These are phyloP conservation scores for Macropis europaea DNA, from an alignment of 2,888 invertebrate genomes.

Conservation along the genomic window DNA sequence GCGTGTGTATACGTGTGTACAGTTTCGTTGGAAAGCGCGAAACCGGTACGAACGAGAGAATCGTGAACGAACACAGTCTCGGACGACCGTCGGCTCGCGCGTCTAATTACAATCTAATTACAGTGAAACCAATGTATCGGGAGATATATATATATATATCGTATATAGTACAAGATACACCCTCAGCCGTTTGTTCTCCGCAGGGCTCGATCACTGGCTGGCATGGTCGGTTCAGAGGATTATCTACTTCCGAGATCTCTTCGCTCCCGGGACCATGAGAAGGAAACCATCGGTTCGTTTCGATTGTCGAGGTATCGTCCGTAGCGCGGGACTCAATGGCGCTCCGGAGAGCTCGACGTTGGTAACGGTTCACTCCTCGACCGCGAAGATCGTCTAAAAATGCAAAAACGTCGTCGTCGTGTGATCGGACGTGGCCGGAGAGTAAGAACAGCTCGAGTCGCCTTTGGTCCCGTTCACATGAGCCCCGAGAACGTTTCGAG, in stretches of 20 bases:
- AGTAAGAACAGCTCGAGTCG: no score
- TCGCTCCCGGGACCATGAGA: background rate
- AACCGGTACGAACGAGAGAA: background rate
- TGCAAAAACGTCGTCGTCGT: background rate
- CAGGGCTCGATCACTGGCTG: constrained; percentile 45
- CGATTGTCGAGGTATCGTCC: constrained; percentile 17
- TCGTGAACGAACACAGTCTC: no score
- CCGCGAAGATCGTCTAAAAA: no score
- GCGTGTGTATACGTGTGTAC: background rate
- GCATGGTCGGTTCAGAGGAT: constrained; percentile 35
- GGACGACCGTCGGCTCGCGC: background rate
- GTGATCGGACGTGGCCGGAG: no score
- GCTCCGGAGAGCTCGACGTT: no score
- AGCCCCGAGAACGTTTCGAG: no score
- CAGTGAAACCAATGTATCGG: constrained; percentile 16
- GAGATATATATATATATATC: constrained; percentile 30
- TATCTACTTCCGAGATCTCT: constrained; percentile 33
- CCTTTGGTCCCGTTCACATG: no score
- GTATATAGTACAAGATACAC: constrained; percentile 37
- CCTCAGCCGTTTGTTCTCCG: background rate
- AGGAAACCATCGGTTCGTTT: constrained; percentile 24
- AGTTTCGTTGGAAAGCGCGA: background rate
- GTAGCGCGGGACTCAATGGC: no score
- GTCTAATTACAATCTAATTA: constrained; percentile 31
- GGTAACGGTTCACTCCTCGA: no score